Evolutionary conservation across 2,797 vertebrate species (phyloP), one percentile per base, ranked within the genome.

Genomic region (Falco columbarius): DNA sequence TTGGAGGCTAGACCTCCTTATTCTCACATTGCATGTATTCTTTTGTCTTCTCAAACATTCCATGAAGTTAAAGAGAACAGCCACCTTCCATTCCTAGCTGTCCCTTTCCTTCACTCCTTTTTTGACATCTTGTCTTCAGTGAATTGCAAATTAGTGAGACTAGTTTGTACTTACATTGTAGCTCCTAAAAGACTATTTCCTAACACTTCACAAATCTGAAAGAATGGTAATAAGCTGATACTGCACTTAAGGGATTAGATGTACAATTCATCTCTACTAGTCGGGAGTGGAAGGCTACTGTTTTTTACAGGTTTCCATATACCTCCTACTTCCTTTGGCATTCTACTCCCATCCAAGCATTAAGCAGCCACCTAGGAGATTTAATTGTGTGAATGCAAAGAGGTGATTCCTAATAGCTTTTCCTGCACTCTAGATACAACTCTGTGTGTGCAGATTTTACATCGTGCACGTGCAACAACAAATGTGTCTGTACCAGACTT

Each of bases 401-500:
- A 80, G 65, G 32, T 66, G 21, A 14, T 58, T 90, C 80, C 32
- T 8, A 26, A 10, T 9, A 21, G 32, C 44, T 73, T 38, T 40
- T 51, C 14, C 5, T 4, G n/a, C 7, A 3, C 23, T 27, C 38
- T 40, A 10, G 21, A 2, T 7, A 32, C 40, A 32, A 7, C 11
- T 38, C 6, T 5, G 2, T n/a, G 29, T 10, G 12, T 9, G 32
- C 56, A 62, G 42, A 10, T 65, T 46, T 67, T 58, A 8, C 34
- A 9, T 32, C 1, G 0, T n/a, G 4, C 40, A 8, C 3, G 3
- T 4, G 0, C 26, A 12, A 10, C 7, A 10, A 17, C 52, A 80
- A 47, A 15, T 0, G 3, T 40, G 24, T 20, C 63, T 49, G 18
- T 66, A 59, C 30, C 16, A 29, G 29, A 22, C 12, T 55, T 49